These are phyloP conservation scores for Stercorarius parasiticus DNA, from an alignment of 2,113 vertebrate genomes.

Conservation along the genomic window DNA sequence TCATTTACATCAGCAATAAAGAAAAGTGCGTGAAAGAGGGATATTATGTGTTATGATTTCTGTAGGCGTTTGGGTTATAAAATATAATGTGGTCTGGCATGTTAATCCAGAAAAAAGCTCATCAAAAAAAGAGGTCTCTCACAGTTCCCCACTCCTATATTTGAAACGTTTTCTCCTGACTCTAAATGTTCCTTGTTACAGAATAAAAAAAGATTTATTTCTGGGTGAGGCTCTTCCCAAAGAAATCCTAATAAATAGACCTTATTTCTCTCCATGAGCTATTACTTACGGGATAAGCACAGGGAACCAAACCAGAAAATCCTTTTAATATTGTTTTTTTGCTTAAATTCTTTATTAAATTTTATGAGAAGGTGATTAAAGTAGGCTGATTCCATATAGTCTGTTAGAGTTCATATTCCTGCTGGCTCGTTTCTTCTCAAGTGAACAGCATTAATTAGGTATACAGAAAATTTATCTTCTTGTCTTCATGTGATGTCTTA, in stretches of 20 bases:
- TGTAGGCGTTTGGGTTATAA: not conserved
- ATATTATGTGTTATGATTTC: not conserved
- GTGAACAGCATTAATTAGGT: not conserved
- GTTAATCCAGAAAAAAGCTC: not conserved
- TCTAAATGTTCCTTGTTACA: not conserved
- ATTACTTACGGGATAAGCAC: not conserved
- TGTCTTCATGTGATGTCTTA: not conserved
- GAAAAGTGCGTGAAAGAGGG: not conserved
- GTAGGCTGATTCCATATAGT: not conserved
- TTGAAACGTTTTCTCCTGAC: not conserved
- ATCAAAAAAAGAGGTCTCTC: not conserved
- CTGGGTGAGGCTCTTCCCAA: not conserved
- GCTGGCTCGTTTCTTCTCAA: not conserved
- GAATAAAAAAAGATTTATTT: not conserved
- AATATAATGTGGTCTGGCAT: not conserved
- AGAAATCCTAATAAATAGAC: not conserved
- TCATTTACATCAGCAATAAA: not conserved
- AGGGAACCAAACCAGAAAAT: not conserved
- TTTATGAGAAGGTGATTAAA: not conserved
- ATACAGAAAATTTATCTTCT: not conserved
- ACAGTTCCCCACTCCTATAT: not conserved
- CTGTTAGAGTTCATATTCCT: not conserved
- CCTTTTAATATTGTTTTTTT: not conserved
- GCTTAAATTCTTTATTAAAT: not conserved
- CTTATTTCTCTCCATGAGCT: not conserved